Base-by-base conservation (phyloP, 2,888 invertebrate genomes). In the Myopa testacea region DNA sequence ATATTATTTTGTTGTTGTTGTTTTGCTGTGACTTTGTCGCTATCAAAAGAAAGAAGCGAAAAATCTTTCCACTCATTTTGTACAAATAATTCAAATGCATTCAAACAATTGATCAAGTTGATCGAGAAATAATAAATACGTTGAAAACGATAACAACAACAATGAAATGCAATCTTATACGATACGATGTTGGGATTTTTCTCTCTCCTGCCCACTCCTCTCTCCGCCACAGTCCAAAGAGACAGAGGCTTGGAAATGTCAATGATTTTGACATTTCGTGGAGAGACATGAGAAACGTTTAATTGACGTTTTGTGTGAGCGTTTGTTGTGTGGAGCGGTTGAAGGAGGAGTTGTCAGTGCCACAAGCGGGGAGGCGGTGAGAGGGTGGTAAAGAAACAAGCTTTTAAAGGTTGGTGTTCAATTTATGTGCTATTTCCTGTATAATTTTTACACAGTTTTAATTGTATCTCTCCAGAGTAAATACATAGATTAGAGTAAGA, bases 231-330 rank as follows among this genome's bases (percentile, higher is more conserved):
- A 8, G 45, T 8, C n/a, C n/a, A 4, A 3, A 58, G n/a, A 58
- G n/a, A n/a, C 12, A n/a, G 19, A 4, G 45, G 16, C 52, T 78
- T 68, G 50, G 81, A 85, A 84, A 84, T 85, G 85, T 84, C 85
- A 85, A 84, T 83, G 85, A 79, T 85, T 83, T 85, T 85, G 85
- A 85, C 85, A 84, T 84, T 82, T 84, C 40, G 81, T 81, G 81
- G 75, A 81, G 82, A 84, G 85, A 84, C 85, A 85, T 85, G 85
- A 83, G 85, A 85, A 85, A 81, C 80, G 76, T 80, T 81, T 80
- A 81, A 82, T 83, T 84, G 82, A 82, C 79, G 82, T 83, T 82
- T 81, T 79, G 78, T 82, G 81, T 79, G 73, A 34, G 37, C 55
- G 45, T 45, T 45, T 45, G 7, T 1, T 45, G 45, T 45, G 45